Base-by-base conservation (phyloP, 2,113 vertebrate species). In the Phalacrocorax brasilianus region DNA sequence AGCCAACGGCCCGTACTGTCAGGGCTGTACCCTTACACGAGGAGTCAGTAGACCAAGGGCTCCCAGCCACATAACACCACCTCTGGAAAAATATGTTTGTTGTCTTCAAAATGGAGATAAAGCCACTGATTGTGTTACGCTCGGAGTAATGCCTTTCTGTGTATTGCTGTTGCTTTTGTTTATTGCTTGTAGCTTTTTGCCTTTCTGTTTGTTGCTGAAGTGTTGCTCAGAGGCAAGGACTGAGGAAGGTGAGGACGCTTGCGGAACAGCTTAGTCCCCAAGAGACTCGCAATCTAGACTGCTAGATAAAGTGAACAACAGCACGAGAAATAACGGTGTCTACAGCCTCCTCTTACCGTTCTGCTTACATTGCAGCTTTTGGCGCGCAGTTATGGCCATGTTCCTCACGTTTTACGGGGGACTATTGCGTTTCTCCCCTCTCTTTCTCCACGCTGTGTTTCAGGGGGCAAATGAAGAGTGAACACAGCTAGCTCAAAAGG, bases 241-340 rank as follows among this genome's bases (percentile, higher is more conserved):
- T 53, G 42, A 77, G 28, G 32, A 80, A 85, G 72, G 65, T 77
- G 68, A 63, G 40, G 55, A 35, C 90, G 28, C 79, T 63, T 4
- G 5, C 84, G 52, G 56, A 65, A 52, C 49, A 75, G 15, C 65
- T 92, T 61, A 53, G 44, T 72, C 32, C 65, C 30, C 33, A 49
- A 23, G 66, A 65, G 32, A 49, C 14, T 83, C 75, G 32, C 42
- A 55, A 11, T 26, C 19, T 19, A 20, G 30, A 50, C 59, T 30
- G 49, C 28, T 71, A 62, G 38, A 30, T 59, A 71, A 84, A 90
- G 35, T 0, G 4, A 94, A 62, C 2, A 86, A 49, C 33, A n/a
- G 75, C 71, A 71, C 0, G 0, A 93, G 79, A 59, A 86, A 9
- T 38, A 90, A 26, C 0, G 0, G 53, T 85, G 59, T 49, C 66